Evolutionary conservation across 1,140 invertebrate species (phyloP).

Genomic region (Meloidogyne chitwoodi): DNA sequence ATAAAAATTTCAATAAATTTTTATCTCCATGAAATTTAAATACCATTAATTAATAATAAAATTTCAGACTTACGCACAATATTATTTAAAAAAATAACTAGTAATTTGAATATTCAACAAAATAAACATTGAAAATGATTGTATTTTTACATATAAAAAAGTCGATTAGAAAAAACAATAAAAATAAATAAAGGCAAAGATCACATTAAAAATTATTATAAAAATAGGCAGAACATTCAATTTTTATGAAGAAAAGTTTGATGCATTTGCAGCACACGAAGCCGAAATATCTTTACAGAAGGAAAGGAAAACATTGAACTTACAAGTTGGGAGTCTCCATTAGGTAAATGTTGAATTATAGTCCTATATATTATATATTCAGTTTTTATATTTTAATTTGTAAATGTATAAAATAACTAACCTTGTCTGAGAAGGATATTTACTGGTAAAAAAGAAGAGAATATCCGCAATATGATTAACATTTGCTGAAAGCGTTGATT

Average conservation of each 20-base stretch:
- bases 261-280: constrained; percentile 2
- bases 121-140: too few species aligned
- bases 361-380: too few species aligned
- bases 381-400: neutral
- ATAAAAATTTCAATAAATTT: too few species aligned
- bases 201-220: neutral
- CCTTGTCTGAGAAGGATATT: constrained; percentile 12
- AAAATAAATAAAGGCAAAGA: neutral
- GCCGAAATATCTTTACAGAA: neutral
- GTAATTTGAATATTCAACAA: too few species aligned
- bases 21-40: too few species aligned
- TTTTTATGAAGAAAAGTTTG: neutral
- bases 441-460: constrained; percentile 8
- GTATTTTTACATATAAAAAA: too few species aligned
- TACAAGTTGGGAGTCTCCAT: constrained; percentile 1
- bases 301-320: neutral
- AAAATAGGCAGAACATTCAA: neutral
- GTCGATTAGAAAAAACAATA: too few species aligned
- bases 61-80: too few species aligned
- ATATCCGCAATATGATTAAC: constrained; percentile 4
- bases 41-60: too few species aligned
- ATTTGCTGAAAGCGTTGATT: neutral
- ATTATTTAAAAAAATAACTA: too few species aligned
- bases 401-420: neutral
- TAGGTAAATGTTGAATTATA: constrained; percentile 9